A percentile compares a stretch with the other conserved stretches of the same genome.
phyloP scores from a whole-genome alignment of 2,888 invertebrate species.

The Noctuana brunneofusca region DNA sequence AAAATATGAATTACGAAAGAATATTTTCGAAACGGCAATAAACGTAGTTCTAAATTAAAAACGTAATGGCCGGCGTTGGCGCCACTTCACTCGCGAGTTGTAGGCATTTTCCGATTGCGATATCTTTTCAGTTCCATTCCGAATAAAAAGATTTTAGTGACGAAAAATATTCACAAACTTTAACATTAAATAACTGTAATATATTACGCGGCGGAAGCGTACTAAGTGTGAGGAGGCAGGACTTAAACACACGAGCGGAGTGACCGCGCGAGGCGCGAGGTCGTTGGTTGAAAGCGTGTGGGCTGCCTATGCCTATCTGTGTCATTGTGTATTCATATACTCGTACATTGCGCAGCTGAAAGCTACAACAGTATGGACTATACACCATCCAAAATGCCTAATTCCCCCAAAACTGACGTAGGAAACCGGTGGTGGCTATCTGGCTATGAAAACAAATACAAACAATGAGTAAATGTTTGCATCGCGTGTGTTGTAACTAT shows the following conservation, averaged over 20 bases:
- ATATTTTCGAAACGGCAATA: neutral
- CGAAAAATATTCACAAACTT: slow-evolving; percentile 28
- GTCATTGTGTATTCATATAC: slow-evolving; percentile 19
- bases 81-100: slow-evolving; percentile 15
- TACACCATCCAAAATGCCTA: too few relatives aligned
- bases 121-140: slow-evolving; percentile 10
- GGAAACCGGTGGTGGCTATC: slow-evolving; percentile 1
- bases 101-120: slow-evolving; percentile 25
- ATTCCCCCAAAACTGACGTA: neutral
- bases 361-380: too few relatives aligned
- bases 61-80: slow-evolving; percentile 15
- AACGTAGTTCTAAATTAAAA: slow-evolving; percentile 27
- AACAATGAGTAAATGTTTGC: slow-evolving; percentile 6
- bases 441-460: slow-evolving; percentile 6
- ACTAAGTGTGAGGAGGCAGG: slow-evolving; percentile 29
- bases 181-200: slow-evolving; percentile 29
- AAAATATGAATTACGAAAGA: slow-evolving; percentile 5
- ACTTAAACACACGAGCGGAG: slow-evolving; percentile 13
- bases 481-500: neutral
- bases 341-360: slow-evolving; percentile 10
- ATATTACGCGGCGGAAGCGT: slow-evolving; percentile 29
- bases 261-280: slow-evolving; percentile 9
- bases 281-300: slow-evolving; percentile 13
- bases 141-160: slow-evolving; percentile 18
- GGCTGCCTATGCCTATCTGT: neutral